Conservation (phyloP, 2,113 vertebrate species). For the Protomyctophum bolini region DNA sequence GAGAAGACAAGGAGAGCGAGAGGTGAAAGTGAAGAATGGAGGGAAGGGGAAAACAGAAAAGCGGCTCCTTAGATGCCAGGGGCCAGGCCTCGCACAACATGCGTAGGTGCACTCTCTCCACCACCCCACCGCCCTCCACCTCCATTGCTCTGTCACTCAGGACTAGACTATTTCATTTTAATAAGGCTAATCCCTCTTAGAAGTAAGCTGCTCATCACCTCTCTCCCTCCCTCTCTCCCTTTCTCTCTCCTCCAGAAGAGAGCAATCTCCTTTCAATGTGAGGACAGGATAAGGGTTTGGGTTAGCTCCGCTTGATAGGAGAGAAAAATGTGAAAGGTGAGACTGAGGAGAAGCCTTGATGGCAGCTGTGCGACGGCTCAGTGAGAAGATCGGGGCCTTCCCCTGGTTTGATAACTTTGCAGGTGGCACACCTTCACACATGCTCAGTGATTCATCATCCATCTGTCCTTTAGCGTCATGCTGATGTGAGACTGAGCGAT, state of each 20-base stretch:
- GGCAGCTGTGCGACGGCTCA: conserved; percentile 51
- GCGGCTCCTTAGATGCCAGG: conserved; percentile 64
- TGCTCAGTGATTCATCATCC: conserved; percentile 11
- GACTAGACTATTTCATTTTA: conserved; percentile 76
- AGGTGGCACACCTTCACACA: conserved; percentile 59
- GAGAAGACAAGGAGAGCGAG: conserved; percentile 34
- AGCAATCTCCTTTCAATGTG: conserved; percentile 63
- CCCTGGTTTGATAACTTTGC: conserved; percentile 52
- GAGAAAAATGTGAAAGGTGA: conserved; percentile 73
- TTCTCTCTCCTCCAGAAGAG: conserved; percentile 37
- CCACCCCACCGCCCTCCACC: conserved; percentile 47
- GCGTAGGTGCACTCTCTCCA: conserved; percentile 23
- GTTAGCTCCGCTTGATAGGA: conserved; percentile 63
- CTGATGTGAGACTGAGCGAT: conserved; percentile 30
- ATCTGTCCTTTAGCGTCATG: conserved; percentile 25
- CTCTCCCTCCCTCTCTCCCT: conserved; percentile 6
- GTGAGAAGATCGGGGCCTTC: conserved; percentile 41
- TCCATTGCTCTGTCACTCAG: conserved; percentile 77
- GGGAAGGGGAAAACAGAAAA: conserved; percentile 59
- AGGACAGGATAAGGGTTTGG: conserved; percentile 59
- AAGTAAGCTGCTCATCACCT: conserved; percentile 75
- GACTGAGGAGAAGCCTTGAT: conserved; percentile 58
- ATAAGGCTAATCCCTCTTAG: conserved; percentile 74
- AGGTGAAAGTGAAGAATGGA: conserved; percentile 74
- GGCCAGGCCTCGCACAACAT: conserved; percentile 53